Conservation (phyloP, 2,113 vertebrate species). For the Sinosuthora webbiana region DNA sequence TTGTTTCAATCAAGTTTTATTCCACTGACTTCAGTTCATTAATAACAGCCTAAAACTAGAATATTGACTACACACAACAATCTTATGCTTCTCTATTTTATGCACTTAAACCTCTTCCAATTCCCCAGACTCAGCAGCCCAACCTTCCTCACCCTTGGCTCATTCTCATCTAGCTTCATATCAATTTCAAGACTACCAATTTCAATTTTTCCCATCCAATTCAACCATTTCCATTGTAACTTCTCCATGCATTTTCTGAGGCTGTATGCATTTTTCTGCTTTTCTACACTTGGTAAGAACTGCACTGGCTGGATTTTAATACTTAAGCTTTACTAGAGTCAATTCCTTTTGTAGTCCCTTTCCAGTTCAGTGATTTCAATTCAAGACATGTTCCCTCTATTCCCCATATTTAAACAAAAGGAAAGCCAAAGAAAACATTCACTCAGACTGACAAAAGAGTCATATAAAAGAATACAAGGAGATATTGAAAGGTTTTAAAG, state of each 20-base stretch:
- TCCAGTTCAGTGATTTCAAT: neutral
- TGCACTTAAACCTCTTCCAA: neutral
- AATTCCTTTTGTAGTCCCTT: neutral
- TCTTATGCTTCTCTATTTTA: neutral
- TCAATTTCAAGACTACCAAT: neutral
- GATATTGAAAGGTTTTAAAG: neutral
- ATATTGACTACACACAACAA: neutral
- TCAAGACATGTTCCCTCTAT: neutral
- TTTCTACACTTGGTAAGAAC: neutral
- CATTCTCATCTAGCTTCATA: neutral
- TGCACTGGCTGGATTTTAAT: neutral
- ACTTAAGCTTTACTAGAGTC: neutral
- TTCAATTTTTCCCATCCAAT: neutral
- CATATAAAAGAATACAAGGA: neutral
- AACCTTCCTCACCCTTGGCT: neutral
- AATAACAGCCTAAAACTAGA: neutral
- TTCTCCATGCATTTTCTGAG: neutral
- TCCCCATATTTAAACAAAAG: neutral
- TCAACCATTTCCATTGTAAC: neutral
- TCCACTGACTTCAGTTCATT: neutral
- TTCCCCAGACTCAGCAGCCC: neutral
- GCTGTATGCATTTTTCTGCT: neutral
- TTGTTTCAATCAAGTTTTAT: neutral
- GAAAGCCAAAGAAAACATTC: constrained; percentile 5
- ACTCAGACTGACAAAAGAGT: neutral